These are phyloP conservation scores for Nasalis larvatus DNA, from an alignment of 2,113 vertebrate genomes.

Conservation along the genomic window DNA sequence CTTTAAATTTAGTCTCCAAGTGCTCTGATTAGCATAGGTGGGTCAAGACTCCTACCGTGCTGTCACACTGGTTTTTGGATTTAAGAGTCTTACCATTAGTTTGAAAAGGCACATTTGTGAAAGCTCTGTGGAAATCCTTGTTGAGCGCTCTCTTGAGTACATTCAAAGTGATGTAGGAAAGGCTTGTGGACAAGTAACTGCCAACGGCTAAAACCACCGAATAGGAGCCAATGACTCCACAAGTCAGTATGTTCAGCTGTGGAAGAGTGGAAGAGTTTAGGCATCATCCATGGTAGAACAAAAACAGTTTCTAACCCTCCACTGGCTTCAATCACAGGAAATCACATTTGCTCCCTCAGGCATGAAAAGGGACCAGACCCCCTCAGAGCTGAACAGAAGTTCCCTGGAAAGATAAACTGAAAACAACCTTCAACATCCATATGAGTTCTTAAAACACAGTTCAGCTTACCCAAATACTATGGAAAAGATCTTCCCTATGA, in stretches of 20 bases:
- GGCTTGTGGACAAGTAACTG: slow-evolving; percentile 93
- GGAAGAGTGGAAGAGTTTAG: not conserved
- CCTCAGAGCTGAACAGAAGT: not conserved
- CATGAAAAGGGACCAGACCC: too few species aligned
- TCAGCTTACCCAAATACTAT: not conserved
- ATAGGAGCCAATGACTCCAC: slow-evolving; percentile 91
- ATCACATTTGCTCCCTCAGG: not conserved
- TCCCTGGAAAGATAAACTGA: not conserved
- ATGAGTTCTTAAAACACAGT: not conserved
- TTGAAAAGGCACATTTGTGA: slow-evolving; percentile 92
- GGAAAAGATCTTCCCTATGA: not conserved
- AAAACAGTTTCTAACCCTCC: not conserved
- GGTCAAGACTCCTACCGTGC: not conserved
- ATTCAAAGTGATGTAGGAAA: slow-evolving; percentile 93
- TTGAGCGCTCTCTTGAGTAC: slow-evolving; percentile 92
- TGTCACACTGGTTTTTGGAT: not conserved
- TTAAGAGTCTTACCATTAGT: slow-evolving; percentile 88
- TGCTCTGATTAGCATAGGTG: not conserved
- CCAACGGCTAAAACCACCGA: slow-evolving; percentile 88
- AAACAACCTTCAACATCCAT: not conserved
- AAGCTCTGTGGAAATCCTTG: slow-evolving; percentile 85
- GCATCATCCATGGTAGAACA: not conserved
- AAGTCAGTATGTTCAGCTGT: slow-evolving; percentile 93
- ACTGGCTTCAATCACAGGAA: not conserved
- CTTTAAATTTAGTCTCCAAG: not conserved